These are phyloP conservation scores for Calameuta pallipes DNA, from an alignment of 2,888 invertebrate genomes.

Conservation along the genomic window DNA sequence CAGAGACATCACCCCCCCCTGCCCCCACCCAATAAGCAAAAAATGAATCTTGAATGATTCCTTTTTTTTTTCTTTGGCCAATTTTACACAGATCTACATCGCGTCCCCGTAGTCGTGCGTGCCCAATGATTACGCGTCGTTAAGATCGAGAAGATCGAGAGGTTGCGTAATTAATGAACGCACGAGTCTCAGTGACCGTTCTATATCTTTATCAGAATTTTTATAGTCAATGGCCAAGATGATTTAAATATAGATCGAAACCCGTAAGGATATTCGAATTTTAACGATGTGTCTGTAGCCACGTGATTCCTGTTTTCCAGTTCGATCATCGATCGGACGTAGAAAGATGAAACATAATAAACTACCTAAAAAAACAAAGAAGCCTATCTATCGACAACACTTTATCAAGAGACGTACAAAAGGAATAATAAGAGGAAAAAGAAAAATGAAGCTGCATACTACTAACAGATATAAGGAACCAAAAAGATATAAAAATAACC, in stretches of 20 bases:
- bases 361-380: conserved; percentile 15
- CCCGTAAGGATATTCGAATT: not conserved
- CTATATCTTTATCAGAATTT: not conserved
- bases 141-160: not conserved
- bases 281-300: conserved; percentile 7
- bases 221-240: not conserved
- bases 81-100: not conserved
- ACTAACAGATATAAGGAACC: conserved; percentile 25
- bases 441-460: conserved; percentile 33
- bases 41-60: not conserved
- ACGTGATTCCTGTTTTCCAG: conserved; percentile 22
- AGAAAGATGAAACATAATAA: conserved; percentile 3
- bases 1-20: not conserved
- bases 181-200: not conserved
- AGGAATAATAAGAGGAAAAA: not conserved
- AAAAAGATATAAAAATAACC: conserved; percentile 2
- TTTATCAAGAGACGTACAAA: conserved; percentile 22
- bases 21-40: not conserved
- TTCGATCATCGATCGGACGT: conserved; percentile 7
- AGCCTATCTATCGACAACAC: conserved; percentile 16
- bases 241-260: not conserved
- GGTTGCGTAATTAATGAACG: not conserved
- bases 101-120: not conserved
- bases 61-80: not conserved
- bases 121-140: not conserved